These are phyloP conservation scores for Cosmopolites sordidus DNA, from an alignment of 2,888 invertebrate species.

Conservation along the genomic window DNA sequence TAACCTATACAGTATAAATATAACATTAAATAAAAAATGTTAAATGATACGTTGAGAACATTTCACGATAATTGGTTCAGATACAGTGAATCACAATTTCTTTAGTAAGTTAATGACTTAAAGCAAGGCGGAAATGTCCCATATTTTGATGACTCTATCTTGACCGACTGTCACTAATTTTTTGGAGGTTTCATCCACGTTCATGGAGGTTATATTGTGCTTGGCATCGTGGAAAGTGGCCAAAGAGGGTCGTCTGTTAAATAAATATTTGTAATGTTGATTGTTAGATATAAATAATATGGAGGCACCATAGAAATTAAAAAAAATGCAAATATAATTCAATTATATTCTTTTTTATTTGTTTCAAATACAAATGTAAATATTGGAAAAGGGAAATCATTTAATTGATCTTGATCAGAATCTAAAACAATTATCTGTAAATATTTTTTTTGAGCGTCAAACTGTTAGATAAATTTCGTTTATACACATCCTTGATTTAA, in stretches of 20 bases:
- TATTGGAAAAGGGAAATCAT: too few relatives aligned
- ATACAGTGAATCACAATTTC: conserved; percentile 15
- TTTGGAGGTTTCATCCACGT: conserved; percentile 83
- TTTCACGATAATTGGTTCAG: conserved; percentile 8
- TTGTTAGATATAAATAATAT: too few relatives aligned
- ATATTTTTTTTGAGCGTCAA: too few relatives aligned
- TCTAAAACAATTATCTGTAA: too few relatives aligned
- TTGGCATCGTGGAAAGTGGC: conserved; percentile 95
- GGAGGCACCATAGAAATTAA: too few relatives aligned
- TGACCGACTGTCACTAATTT: conserved; percentile 89
- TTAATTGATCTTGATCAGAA: too few relatives aligned
- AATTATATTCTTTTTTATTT: too few relatives aligned
- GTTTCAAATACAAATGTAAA: too few relatives aligned
- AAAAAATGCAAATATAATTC: too few relatives aligned
- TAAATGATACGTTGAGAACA: background rate
- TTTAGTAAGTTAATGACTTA: conserved; percentile 32
- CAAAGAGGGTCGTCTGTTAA: conserved; percentile 79
- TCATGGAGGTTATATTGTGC: conserved; percentile 83
- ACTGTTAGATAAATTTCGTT: too few relatives aligned
- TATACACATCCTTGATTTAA: too few relatives aligned
- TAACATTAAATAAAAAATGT: background rate
- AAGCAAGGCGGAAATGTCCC: conserved; percentile 70
- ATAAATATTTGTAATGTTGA: too few relatives aligned
- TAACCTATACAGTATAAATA: conserved; percentile 10
- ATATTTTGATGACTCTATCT: conserved; percentile 91